These are phyloP conservation scores for Tenthredo amoena DNA, from an alignment of 2,888 invertebrate genomes.

Conservation along the genomic window DNA sequence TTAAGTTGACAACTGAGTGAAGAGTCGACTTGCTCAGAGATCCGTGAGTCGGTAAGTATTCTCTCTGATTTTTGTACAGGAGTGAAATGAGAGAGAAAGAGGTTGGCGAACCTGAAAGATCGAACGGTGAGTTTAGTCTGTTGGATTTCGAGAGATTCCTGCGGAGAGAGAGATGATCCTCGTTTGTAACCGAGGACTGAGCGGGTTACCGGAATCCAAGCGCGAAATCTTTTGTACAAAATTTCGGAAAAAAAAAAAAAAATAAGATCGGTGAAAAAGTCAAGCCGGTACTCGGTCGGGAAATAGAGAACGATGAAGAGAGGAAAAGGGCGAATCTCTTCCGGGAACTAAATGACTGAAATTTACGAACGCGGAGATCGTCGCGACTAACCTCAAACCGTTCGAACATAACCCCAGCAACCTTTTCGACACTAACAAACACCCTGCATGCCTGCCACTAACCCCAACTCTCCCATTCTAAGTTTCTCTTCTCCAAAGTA, in stretches of 20 bases:
- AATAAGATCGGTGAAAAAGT: conserved; percentile 28
- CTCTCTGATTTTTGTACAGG: neutral
- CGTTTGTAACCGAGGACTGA: neutral
- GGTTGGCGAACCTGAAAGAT: neutral
- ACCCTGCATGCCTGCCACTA: neutral
- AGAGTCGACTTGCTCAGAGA: neutral
- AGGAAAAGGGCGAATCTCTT: conserved; percentile 19
- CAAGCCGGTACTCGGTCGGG: conserved; percentile 11
- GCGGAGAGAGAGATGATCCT: conserved; percentile 17
- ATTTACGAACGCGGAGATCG: conserved; percentile 4
- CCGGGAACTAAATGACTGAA: conserved; percentile 16
- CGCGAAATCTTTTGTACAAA: neutral
- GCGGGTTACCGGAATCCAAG: conserved; percentile 10
- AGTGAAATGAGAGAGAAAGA: neutral
- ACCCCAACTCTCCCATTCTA: neutral
- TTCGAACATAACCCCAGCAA: neutral
- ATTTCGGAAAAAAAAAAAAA: neutral
- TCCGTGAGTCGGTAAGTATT: neutral
- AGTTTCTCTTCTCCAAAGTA: neutral
- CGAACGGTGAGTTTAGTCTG: neutral
- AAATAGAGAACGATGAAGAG: neutral
- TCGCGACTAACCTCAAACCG: neutral
- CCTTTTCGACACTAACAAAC: neutral
- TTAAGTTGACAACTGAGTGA: conserved; percentile 20
- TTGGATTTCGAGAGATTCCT: neutral